These are phyloP conservation scores for Nasonia giraulti DNA, from an alignment of 1,140 invertebrate genomes.

Conservation along the genomic window DNA sequence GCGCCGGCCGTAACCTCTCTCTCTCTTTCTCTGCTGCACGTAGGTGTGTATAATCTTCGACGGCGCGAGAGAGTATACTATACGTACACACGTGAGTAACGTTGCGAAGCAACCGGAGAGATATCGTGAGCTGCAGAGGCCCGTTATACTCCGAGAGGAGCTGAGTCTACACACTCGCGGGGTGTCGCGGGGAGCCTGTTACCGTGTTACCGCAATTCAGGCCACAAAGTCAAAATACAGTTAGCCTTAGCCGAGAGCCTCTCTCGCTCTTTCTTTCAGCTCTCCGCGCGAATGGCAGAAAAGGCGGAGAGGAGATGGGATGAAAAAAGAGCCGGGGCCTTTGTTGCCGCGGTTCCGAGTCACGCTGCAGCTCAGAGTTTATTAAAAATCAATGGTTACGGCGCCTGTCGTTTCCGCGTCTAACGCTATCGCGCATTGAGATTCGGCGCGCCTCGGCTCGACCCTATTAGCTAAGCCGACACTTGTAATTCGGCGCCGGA, in stretches of 20 bases:
- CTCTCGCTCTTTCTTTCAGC: conserved; percentile 46
- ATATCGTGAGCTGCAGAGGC: conserved; percentile 30
- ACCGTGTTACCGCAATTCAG: conserved; percentile 76
- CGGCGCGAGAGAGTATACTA: background rate
- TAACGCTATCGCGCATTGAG: background rate
- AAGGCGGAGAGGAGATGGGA: background rate
- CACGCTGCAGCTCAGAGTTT: no score
- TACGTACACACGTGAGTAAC: background rate
- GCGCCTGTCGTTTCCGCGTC: background rate
- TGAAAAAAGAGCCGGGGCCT: background rate
- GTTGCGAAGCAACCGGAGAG: background rate
- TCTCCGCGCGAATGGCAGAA: conserved; percentile 13
- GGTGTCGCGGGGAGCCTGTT: conserved; percentile 66
- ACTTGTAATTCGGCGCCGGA: background rate
- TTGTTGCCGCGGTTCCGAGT: background rate
- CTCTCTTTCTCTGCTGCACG: background rate
- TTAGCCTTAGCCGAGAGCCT: conserved; percentile 66
- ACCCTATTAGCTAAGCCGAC: background rate
- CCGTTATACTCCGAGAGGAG: conserved; percentile 38
- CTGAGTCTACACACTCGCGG: conserved; percentile 18
- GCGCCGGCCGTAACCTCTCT: conserved; percentile 12
- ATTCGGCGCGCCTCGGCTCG: background rate
- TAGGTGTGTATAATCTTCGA: background rate
- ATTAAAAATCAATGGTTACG: no score
- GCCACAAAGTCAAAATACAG: conserved; percentile 76